These are phyloP conservation scores for Microplitis deprimator DNA, from an alignment of 2,888 invertebrate genomes.

Conservation along the genomic window DNA sequence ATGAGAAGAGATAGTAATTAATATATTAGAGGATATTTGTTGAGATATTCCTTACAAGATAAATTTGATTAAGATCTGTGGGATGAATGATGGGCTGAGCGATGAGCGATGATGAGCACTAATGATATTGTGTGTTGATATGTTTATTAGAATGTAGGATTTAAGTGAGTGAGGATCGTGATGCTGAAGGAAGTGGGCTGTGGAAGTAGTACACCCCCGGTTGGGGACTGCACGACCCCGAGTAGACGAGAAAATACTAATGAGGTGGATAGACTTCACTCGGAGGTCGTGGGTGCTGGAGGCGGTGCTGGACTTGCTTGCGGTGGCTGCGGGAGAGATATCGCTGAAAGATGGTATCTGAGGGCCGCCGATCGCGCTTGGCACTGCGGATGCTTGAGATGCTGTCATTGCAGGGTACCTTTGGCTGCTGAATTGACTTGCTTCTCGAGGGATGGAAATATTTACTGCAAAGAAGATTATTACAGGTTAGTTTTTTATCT, in stretches of 20 bases:
- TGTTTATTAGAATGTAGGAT: conserved; percentile 50
- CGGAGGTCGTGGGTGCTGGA: conserved; percentile 58
- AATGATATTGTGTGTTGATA: conserved; percentile 11
- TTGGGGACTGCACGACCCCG: conserved; percentile 71
- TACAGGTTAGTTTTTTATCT: conserved; percentile 79
- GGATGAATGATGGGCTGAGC: neutral
- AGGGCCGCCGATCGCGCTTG: conserved; percentile 91
- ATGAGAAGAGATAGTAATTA: neutral
- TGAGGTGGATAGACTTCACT: conserved; percentile 56
- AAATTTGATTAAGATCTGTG: neutral
- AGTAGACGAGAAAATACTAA: conserved; percentile 68
- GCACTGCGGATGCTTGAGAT: conserved; percentile 88
- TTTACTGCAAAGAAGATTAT: conserved; percentile 96
- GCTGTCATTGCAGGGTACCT: conserved; percentile 87
- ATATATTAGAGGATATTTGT: no score
- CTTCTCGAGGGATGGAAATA: conserved; percentile 90
- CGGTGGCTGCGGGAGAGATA: conserved; percentile 77
- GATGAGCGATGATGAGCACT: neutral
- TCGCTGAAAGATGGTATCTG: conserved; percentile 80
- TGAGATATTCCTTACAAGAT: neutral
- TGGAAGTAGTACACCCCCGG: conserved; percentile 72
- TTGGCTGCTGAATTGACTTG: conserved; percentile 90
- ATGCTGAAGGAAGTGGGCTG: conserved; percentile 80
- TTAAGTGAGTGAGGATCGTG: conserved; percentile 50
- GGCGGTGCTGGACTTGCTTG: conserved; percentile 70